Base-by-base conservation (phyloP, 2,888 invertebrate genomes). In the Spicauda simplicius region DNA sequence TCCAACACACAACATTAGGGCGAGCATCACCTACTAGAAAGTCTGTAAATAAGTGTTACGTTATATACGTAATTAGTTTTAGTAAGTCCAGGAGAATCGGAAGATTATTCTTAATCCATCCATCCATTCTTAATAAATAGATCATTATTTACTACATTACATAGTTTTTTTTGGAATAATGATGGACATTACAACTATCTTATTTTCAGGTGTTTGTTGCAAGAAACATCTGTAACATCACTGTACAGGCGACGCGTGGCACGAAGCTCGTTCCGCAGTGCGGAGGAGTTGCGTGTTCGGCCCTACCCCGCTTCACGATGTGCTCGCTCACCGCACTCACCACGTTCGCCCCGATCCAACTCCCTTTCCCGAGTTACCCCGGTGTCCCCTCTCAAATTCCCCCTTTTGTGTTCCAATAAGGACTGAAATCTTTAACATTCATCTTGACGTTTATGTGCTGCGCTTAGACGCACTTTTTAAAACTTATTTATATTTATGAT, bases 251-350 rank as follows among this genome's bases (percentile, higher is more conserved):
- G 87, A n/a, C 84, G 93, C 3, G 82, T 81, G 45, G 82, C 79
- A 4, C 86, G 88, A 5, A 81, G 77, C 37, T 81, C 87, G 0
- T 87, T 90, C 75, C 85, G 90, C 65, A 92, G 91, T 63, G 83
- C 89, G 20, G 92, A 92, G 70, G 92, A 92, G 68, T 75, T 92
- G 2, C 82, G 92, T 6, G 75, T 81, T 33, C 82, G 90, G 2
- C 91, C 91, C 0, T 90, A 90, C 53, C 82, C 83, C 16, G 63
- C 75, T n/a, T 25, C 77, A 33, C 70, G 74, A 19, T 68, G 73
- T 70, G 73, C 71, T 0, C 76, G 76, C 18, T 74, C 79, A 8
- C 77, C 81, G 5, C 72, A 74, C 48, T 77, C 79, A 12, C 76
- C 80, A 0, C 74, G 76, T 0, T 76, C 79, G 1, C 83, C 84